A percentile compares a stretch with the other conserved stretches of the same genome.
phyloP scores from a whole-genome alignment of 2,113 vertebrate genomes.

The Cnemophilus loriae region DNA sequence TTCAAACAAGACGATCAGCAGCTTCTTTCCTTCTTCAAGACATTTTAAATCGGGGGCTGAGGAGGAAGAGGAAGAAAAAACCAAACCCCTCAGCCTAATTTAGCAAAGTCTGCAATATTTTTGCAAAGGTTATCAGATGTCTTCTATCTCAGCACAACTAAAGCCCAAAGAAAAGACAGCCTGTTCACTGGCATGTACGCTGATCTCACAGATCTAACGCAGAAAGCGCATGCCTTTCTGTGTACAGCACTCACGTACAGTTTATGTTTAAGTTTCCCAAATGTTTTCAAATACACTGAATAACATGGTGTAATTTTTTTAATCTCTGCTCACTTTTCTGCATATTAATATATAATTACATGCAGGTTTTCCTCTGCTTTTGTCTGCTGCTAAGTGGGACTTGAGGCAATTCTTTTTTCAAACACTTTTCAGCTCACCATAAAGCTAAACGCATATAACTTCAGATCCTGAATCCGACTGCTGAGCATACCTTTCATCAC shows the following conservation, averaged over 20 bases:
- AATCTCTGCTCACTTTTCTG: not conserved
- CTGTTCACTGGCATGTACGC: not conserved
- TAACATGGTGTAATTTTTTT: not conserved
- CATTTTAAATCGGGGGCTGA: not conserved
- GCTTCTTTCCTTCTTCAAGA: not conserved
- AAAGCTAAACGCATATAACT: slow-evolving; percentile 2
- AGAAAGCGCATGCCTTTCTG: not conserved
- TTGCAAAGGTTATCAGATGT: not conserved
- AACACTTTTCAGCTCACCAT: not conserved
- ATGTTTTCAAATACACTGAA: not conserved
- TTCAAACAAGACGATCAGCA: not conserved
- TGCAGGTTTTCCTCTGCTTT: not conserved
- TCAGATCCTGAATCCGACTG: not conserved
- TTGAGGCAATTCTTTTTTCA: not conserved
- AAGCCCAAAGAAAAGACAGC: not conserved
- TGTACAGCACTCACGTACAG: not conserved
- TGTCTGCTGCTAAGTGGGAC: not conserved
- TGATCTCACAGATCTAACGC: not conserved
- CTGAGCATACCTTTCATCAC: slow-evolving; percentile 53
- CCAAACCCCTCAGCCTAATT: not conserved
- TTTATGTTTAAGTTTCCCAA: not conserved
- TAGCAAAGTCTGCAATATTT: not conserved
- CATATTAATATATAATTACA: not conserved
- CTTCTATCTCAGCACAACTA: not conserved
- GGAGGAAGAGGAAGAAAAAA: not conserved